Percentiles rank a stretch among this genome's conserved stretches.
phyloP scores from a whole-genome alignment of 2,888 invertebrate genomes.

The Spisula solida region DNA sequence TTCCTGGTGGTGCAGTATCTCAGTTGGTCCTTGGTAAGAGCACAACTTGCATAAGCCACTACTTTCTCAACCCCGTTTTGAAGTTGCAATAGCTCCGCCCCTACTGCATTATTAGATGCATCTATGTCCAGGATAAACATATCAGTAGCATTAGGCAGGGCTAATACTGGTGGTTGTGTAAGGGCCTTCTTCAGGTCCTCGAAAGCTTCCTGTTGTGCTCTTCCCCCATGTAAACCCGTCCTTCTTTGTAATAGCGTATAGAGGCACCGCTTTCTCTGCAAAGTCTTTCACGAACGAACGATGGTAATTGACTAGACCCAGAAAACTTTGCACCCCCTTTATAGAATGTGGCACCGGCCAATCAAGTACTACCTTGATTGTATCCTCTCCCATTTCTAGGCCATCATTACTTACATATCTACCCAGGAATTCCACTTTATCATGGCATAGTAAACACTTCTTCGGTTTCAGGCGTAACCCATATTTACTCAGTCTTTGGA shows the following conservation, averaged over 20 bases:
- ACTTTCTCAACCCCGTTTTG: background rate
- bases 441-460: conserved; percentile 59
- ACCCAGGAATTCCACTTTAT: conserved; percentile 60
- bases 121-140: background rate
- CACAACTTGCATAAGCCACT: background rate
- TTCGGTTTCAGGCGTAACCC: conserved; percentile 63
- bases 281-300: conserved; percentile 56
- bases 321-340: no score
- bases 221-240: conserved; percentile 52
- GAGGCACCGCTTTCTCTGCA: conserved; percentile 41
- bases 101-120: background rate
- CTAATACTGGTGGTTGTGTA: conserved; percentile 52
- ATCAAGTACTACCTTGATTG: conserved; percentile 33
- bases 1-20: background rate
- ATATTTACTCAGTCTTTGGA: conserved; percentile 58
- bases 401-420: conserved; percentile 37
- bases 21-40: background rate
- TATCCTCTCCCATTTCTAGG: conserved; percentile 23
- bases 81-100: background rate
- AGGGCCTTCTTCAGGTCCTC: conserved; percentile 39
- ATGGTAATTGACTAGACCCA: conserved; percentile 70
- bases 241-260: conserved; percentile 61
- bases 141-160: background rate
- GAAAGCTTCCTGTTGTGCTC: conserved; percentile 48
- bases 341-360: conserved; percentile 56